Evolutionary conservation across 2,797 vertebrate species (phyloP), one percentile per base, ranked within the genome.

Genomic region (Syngnathus rostellatus): DNA sequence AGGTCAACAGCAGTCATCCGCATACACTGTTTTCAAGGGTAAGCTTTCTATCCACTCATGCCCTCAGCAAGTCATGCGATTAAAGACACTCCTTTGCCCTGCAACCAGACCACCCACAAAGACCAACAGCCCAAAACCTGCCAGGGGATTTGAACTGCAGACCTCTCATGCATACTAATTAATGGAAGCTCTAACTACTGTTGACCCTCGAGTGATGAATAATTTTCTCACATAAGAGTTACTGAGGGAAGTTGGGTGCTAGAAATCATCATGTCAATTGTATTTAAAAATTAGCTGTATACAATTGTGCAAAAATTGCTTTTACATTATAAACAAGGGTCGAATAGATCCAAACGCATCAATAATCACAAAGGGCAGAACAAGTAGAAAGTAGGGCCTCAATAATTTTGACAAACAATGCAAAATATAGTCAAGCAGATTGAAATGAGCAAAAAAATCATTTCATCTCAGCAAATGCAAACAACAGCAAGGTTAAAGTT

Each of bases 81-180:
- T n/a, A n/a, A 62, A 71, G 62, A 53, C 69, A 1, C 40, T 53
- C 39, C 16, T 39, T 51, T 59, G 17, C 64, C 50, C 63, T 59
- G 59, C 50, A 65, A n/a, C 53, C 63, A 5, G 19, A 16, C 16
- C 17, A 38, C 57, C 37, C 57, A 19, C 16, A 37, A 16, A 19
- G 57, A 59, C 57, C 17, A 4, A 59, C 39, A 39, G 57, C 57
- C 57, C 25, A 5, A 59, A 59, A 38, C 5, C 57, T 39, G 31
- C 31, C 31, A 39, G 16, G 57, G 57, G 57, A 59, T 37, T 59
- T 39, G 57, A 39, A 59, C 37, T 23, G 8, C 3, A 37, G 9
- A 38, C 31, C 57, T 25, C 16, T 39, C 37, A 3, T 7, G n/a
- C 57, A 59, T 59, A 39, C 16, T 39, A 59, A 59, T 59, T 59